phyloP scores from a whole-genome alignment of 2,113 vertebrate genomes.

The Oplegnathus fasciatus region DNA sequence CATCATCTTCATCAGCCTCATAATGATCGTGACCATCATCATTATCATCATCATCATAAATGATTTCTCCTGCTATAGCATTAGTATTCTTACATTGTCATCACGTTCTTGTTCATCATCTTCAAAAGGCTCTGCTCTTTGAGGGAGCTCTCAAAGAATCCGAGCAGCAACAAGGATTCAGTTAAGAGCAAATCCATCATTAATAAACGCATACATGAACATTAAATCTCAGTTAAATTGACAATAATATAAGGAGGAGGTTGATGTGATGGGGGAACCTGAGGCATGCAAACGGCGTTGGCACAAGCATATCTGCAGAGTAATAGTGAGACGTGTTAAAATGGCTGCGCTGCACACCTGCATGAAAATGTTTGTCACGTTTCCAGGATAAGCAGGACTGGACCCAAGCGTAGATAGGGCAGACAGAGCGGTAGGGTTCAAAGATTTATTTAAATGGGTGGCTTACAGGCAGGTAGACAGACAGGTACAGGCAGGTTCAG shows the following conservation, averaged over 20 bases:
- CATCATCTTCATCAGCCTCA: conserved; percentile 46
- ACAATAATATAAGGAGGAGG: background rate
- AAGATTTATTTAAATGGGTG: too few relatives aligned
- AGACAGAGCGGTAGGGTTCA: too few relatives aligned
- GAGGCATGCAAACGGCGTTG: background rate
- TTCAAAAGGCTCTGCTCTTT: background rate
- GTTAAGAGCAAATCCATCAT: background rate
- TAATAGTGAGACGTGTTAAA: background rate
- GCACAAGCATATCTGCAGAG: background rate
- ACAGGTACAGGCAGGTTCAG: too few relatives aligned
- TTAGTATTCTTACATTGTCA: conserved; percentile 38
- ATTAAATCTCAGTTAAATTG: background rate
- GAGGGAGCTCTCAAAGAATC: background rate
- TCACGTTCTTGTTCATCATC: background rate
- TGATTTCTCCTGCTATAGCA: conserved; percentile 28
- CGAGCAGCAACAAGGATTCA: background rate
- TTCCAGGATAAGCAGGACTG: too few relatives aligned
- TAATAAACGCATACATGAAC: background rate
- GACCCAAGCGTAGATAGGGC: too few relatives aligned
- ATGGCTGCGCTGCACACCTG: conserved; percentile 6
- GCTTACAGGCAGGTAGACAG: too few relatives aligned
- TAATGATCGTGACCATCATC: conserved; percentile 36
- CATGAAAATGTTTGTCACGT: background rate
- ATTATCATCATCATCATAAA: conserved; percentile 40
- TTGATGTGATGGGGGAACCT: background rate